A percentile compares a stretch with the other conserved stretches of the same genome.
Evolutionary conservation across 2,113 vertebrate genomes (phyloP).

Genomic region (Porphyrio hochstetteri): DNA sequence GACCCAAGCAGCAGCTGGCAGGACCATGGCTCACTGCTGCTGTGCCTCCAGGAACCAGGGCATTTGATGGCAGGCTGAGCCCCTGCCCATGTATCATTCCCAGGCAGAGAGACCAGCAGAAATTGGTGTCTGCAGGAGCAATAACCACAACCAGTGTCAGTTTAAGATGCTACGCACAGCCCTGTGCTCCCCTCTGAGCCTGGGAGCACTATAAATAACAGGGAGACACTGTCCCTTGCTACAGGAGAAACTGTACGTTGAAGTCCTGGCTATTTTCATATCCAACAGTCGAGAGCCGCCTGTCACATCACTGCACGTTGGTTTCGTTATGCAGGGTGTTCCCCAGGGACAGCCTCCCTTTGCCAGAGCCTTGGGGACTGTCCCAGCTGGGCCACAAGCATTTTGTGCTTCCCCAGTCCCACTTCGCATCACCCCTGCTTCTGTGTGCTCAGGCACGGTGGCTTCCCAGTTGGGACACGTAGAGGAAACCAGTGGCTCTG

Average conservation of each 20-base stretch:
- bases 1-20: neutral
- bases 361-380: neutral
- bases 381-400: neutral
- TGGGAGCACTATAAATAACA: neutral
- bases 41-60: neutral
- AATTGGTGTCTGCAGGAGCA: neutral
- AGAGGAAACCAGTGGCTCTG: neutral
- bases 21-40: accelerated
- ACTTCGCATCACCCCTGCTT: neutral
- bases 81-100: accelerated
- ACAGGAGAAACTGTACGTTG: neutral
- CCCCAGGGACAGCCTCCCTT: neutral
- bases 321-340: neutral
- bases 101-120: neutral
- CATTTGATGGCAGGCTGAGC: neutral
- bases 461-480: neutral
- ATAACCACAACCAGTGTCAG: neutral
- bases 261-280: neutral
- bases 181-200: neutral
- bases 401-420: neutral
- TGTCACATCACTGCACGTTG: accelerated
- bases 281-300: neutral
- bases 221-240: neutral
- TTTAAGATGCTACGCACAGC: neutral
- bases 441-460: accelerated